Conservation (phyloP, 2,888 invertebrate genomes). For the Harmothoe impar region DNA sequence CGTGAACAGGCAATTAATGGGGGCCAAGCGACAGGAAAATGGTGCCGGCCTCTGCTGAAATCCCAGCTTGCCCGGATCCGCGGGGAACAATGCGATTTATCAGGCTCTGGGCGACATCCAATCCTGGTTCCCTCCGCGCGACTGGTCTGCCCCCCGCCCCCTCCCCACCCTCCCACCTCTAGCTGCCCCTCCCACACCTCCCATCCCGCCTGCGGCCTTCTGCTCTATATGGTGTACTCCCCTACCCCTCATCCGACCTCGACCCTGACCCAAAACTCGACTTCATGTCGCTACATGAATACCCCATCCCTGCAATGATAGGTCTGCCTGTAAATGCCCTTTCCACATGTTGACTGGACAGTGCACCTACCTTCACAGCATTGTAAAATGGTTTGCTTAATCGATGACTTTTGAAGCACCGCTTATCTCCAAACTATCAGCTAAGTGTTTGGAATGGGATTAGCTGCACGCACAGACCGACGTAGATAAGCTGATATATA, state of each 20-base stretch:
- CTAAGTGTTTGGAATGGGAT: no score
- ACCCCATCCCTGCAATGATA: no score
- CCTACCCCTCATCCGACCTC: not conserved
- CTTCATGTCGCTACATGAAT: not conserved
- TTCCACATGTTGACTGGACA: no score
- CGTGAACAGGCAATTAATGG: conserved; percentile 62
- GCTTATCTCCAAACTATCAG: no score
- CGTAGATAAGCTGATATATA: no score
- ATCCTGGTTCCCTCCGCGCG: not conserved
- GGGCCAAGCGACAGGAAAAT: conserved; percentile 57
- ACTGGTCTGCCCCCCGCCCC: not conserved
- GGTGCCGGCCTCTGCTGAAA: conserved; percentile 42
- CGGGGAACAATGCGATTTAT: conserved; percentile 54
- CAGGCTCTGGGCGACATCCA: conserved; percentile 42
- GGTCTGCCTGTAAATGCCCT: no score
- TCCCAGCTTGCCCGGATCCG: conserved; percentile 40
- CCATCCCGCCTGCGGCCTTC: not conserved
- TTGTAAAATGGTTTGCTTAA: no score
- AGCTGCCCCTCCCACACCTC: not conserved
- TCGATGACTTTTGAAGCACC: no score
- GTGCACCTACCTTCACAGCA: no score
- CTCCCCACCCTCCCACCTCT: not conserved
- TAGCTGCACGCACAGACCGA: no score
- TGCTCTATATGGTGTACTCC: not conserved
- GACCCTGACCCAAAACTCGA: not conserved